These are phyloP conservation scores for Zootoca vivipara DNA, from an alignment of 2,113 vertebrate genomes.

Conservation along the genomic window DNA sequence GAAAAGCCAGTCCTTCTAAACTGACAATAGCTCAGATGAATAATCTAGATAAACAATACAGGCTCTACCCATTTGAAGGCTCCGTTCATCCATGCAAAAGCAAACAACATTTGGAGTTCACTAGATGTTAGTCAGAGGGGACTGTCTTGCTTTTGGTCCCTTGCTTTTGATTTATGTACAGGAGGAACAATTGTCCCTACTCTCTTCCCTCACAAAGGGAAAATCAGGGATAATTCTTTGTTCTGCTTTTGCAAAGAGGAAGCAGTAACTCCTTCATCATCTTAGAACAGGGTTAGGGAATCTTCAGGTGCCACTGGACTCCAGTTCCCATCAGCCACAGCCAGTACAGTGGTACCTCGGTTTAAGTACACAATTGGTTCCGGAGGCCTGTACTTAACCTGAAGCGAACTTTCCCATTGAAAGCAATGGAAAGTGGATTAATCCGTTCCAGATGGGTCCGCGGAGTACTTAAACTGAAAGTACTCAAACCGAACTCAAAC, in stretches of 20 bases:
- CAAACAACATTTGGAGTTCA: not conserved
- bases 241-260: not conserved
- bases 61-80: not conserved
- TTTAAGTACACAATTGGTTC: too few relatives aligned
- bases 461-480: too few relatives aligned
- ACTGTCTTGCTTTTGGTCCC: not conserved
- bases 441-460: too few relatives aligned
- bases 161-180: not conserved
- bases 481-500: too few relatives aligned
- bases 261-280: not conserved
- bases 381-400: too few relatives aligned
- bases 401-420: too few relatives aligned
- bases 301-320: too few relatives aligned
- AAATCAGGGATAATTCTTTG: not conserved
- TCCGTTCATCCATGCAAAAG: not conserved
- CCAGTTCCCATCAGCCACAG: too few relatives aligned
- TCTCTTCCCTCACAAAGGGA: not conserved
- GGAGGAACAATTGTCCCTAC: too few relatives aligned
- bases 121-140: not conserved
- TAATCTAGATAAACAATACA: not conserved
- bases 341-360: too few relatives aligned
- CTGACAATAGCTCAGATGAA: not conserved
- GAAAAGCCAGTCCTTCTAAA: not conserved
- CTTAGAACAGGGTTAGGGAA: not conserved
- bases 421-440: too few relatives aligned